Base-by-base conservation (phyloP, 2,113 vertebrate species). In the Oncorhynchus kisutch region DNA sequence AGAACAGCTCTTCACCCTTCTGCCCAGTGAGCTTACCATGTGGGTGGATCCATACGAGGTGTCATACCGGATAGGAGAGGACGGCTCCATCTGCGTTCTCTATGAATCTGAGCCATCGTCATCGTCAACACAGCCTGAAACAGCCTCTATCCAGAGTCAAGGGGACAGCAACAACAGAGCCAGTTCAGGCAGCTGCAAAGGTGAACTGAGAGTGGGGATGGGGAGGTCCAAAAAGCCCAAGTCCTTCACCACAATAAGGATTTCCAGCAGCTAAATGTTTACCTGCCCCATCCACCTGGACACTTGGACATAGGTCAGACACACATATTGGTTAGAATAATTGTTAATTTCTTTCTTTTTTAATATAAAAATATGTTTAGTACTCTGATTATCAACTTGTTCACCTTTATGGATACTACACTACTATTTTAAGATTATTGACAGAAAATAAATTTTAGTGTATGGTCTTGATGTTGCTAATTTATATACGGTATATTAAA, bases 1-100 rank as follows among this genome's bases (percentile, higher is more conserved):
- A 57, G 85, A 92, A 78, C 91, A 85, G 73, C 92, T 95, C 62
- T 93, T 94, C 81, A 89, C 90, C 68, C 93, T 94, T 67, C 74
- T 94, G 3, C 94, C 94, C 69, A 93, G 92, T 7, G 94, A 95
- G 81, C 83, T 94, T 12, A 95, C 93, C 29, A 86, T 95, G 75
- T 95, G 93, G 93, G 88, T 94, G 12, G 93, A 94, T 83, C 94
- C 93, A 2, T 94, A 92, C 24, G 93, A 95, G 82, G 94, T 94
- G 80, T 95, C 91, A 60, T 94, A 91, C 59, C 93, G 94, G 18
- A 95, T 94, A 57, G 94, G 94, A 0, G 94, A 95, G 78, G 91
- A 93, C 0, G 94, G 93, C 9, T 94, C 93, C 27, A 93, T 94
- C 76, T 94, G 93, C 22, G 93, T 92, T 69, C 92, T 95, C 6